Conservation (phyloP, 1,140 invertebrate species). For the Sesamia nonagrioides region DNA sequence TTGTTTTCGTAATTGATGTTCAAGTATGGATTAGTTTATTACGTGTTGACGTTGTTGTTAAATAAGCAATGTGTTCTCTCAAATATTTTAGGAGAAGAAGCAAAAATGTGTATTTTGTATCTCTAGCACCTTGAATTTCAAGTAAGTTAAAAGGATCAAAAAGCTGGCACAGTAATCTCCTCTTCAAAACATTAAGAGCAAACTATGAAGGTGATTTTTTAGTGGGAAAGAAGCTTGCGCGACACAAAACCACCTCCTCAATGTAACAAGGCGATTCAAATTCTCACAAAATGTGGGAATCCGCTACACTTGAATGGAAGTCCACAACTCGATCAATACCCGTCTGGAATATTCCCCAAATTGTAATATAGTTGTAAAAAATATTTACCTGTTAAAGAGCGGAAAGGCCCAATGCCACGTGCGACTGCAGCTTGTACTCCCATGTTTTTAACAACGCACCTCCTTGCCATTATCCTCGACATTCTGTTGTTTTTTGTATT, state of each 20-base stretch:
- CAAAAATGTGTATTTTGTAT: background rate
- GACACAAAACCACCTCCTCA: constrained; percentile 21
- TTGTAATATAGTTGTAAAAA: constrained; percentile 76
- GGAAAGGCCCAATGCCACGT: constrained; percentile 83
- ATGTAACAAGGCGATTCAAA: constrained; percentile 34
- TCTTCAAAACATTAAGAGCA: background rate
- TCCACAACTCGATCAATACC: constrained; percentile 61
- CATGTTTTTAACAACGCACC: constrained; percentile 22
- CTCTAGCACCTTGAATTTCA: background rate
- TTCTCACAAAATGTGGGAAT: constrained; percentile 60
- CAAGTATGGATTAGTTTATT: constrained; percentile 8
- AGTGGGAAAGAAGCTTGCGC: constrained; percentile 19
- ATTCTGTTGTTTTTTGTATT: constrained; percentile 45
- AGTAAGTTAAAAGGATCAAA: background rate
- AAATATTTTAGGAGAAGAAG: background rate
- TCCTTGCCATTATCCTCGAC: constrained; percentile 50
- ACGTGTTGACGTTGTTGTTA: constrained; percentile 16
- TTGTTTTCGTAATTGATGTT: constrained; percentile 11
- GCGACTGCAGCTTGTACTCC: constrained; percentile 73
- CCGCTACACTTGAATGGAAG: constrained; percentile 59
- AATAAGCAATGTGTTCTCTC: background rate
- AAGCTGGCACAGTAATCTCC: background rate
- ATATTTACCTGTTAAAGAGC: constrained; percentile 81
- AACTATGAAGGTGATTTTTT: constrained; percentile 12
- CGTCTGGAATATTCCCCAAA: constrained; percentile 73